Evolutionary conservation across 2,113 vertebrate species (phyloP).

Genomic region (Gymnobelideus leadbeateri): DNA sequence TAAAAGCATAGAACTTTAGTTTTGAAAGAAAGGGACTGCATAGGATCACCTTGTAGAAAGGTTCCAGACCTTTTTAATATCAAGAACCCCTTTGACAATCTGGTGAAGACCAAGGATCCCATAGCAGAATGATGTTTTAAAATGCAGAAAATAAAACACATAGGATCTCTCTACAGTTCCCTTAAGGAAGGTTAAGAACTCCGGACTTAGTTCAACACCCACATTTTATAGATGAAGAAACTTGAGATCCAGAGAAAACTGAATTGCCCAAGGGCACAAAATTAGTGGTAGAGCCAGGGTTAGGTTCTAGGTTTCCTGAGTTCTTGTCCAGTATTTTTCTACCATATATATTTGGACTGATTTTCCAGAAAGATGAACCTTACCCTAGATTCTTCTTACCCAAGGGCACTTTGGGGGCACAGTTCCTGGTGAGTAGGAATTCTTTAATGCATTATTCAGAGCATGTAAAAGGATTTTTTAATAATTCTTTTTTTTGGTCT

Average conservation of each 20-base stretch:
- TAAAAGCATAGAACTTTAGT: not conserved
- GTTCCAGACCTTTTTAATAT: not conserved
- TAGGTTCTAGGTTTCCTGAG: not conserved
- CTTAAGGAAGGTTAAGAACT: not conserved
- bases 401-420: not conserved
- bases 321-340: not conserved
- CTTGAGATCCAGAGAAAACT: constrained; percentile 18
- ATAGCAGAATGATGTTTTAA: not conserved
- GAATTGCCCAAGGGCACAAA: not conserved
- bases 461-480: not conserved
- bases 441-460: not conserved
- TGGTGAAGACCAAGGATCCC: not conserved
- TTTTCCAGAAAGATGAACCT: not conserved
- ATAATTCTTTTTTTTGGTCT: too few relatives aligned
- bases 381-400: not conserved
- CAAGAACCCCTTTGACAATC: not conserved
- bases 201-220: not conserved
- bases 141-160: not conserved
- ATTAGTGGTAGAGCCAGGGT: not conserved
- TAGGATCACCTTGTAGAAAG: not conserved
- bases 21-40: not conserved
- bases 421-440: not conserved
- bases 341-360: not conserved
- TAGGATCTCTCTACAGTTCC: not conserved
- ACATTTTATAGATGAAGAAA: constrained; percentile 34